Conservation (phyloP, 1,140 invertebrate genomes). For the Pantala flavescens region DNA sequence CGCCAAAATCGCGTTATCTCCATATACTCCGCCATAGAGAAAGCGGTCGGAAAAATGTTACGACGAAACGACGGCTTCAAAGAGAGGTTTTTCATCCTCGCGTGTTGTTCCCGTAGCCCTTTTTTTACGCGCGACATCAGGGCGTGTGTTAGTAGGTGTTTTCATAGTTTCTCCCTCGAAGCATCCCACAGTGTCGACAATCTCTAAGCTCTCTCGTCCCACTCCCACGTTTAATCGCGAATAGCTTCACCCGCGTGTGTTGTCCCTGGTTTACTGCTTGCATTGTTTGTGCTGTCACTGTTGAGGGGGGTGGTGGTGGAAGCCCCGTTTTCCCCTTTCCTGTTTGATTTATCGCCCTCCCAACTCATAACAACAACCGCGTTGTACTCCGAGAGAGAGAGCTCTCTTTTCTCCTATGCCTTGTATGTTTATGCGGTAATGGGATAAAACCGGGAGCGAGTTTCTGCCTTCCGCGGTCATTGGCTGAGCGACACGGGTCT, state of each 20-base stretch:
- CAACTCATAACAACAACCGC: neutral
- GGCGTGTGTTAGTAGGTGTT: neutral
- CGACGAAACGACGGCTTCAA: too few relatives aligned
- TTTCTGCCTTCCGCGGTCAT: neutral
- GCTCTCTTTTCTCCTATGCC: neutral
- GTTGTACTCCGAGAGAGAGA: neutral
- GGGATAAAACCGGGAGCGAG: neutral
- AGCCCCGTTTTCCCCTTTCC: neutral
- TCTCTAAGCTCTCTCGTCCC: neutral
- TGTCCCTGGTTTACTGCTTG: neutral
- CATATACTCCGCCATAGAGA: too few relatives aligned
- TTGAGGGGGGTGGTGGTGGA: neutral
- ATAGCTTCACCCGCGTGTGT: neutral
- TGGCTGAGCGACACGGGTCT: neutral
- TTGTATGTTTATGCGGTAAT: constrained; percentile 6
- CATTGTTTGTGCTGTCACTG: constrained; percentile 1
- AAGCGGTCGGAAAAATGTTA: too few relatives aligned
- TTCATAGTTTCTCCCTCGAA: neutral
- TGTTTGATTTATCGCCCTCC: constrained; percentile 4
- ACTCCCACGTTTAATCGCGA: neutral
- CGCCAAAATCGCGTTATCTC: too few relatives aligned
- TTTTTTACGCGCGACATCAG: neutral
- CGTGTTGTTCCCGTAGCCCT: neutral
- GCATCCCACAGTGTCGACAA: constrained; percentile 3
- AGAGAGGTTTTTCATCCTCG: neutral